Percentiles rank a stretch among this genome's conserved stretches.
These are phyloP conservation scores for Lepidocyrtoides sp. DNA, from an alignment of 2,888 invertebrate genomes.

Conservation along the genomic window DNA sequence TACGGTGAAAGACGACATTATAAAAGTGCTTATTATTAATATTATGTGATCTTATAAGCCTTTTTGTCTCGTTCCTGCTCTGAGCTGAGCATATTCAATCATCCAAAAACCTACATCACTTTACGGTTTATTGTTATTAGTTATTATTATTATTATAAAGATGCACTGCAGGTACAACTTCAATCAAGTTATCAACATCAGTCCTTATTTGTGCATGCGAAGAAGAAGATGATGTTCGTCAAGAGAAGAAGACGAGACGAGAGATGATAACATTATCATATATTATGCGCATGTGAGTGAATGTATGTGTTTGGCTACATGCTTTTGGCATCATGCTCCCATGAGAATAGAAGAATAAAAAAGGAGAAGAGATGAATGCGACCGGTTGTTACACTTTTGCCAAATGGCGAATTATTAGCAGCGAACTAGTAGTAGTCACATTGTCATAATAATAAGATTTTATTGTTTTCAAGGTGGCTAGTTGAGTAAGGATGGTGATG, in stretches of 20 bases:
- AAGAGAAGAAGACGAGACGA: neutral
- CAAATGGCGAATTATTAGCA: constrained; percentile 76
- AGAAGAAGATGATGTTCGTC: constrained; percentile 41
- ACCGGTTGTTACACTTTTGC: constrained; percentile 82
- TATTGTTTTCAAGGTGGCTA: constrained; percentile 74
- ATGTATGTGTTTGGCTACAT: constrained; percentile 26
- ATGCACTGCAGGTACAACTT: constrained; percentile 56
- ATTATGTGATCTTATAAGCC: neutral
- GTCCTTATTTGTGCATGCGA: constrained; percentile 71
- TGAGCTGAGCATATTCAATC: constrained; percentile 56
- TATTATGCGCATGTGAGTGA: constrained; percentile 31
- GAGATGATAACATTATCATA: constrained; percentile 20
- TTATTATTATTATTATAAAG: constrained; percentile 22
- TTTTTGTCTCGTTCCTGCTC: constrained; percentile 23
- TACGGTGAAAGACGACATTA: constrained; percentile 12
- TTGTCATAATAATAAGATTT: constrained; percentile 76
- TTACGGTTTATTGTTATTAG: constrained; percentile 51
- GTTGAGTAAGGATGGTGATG: constrained; percentile 31
- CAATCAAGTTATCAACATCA: constrained; percentile 77
- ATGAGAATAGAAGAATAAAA: constrained; percentile 20
- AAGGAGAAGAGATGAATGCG: constrained; percentile 30
- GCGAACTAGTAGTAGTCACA: constrained; percentile 75
- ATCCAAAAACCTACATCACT: constrained; percentile 66
- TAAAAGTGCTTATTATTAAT: neutral
- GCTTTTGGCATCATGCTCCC: constrained; percentile 62